Evolutionary conservation across 2,113 vertebrate genomes (phyloP).

Genomic region (Philantomba maxwellii): DNA sequence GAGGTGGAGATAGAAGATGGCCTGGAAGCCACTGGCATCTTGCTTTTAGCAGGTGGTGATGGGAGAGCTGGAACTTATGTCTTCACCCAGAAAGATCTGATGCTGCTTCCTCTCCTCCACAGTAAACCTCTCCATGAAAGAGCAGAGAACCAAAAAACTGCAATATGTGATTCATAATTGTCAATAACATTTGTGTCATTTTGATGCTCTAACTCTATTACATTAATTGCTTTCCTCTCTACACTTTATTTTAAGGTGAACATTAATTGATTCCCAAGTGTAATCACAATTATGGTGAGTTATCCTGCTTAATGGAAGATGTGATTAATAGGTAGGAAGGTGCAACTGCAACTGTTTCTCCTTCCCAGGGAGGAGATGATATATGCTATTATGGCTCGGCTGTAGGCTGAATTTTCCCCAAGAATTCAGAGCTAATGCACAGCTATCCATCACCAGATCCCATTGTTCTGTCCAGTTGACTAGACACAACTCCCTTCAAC

Average conservation of each 20-base stretch:
- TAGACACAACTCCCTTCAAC: background rate
- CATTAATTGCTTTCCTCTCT: constrained; percentile 74
- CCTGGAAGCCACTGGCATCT: background rate
- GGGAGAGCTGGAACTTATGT: background rate
- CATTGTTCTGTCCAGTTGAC: background rate
- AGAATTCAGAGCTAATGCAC: constrained; percentile 54
- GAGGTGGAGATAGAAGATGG: background rate
- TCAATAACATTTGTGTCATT: constrained; percentile 62
- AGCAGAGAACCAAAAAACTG: constrained; percentile 2
- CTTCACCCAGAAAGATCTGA: background rate
- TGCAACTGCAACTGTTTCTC: constrained; percentile 48
- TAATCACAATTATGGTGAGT: constrained; percentile 77
- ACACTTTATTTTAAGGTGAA: constrained; percentile 75
- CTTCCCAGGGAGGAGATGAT: constrained; percentile 55
- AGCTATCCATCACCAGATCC: constrained; percentile 65
- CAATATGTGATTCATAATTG: constrained; percentile 43
- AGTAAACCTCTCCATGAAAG: background rate
- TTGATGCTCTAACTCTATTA: constrained; percentile 64
- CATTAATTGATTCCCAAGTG: constrained; percentile 81
- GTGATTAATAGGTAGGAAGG: constrained; percentile 74
- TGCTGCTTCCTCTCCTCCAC: background rate
- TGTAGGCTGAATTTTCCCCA: constrained; percentile 50
- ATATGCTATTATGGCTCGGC: background rate
- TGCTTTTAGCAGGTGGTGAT: background rate
- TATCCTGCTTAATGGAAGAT: constrained; percentile 74